phyloP scores from a whole-genome alignment of 37 sponge, comb jelly and placozoan genomes.

The Ianthella basta region DNA sequence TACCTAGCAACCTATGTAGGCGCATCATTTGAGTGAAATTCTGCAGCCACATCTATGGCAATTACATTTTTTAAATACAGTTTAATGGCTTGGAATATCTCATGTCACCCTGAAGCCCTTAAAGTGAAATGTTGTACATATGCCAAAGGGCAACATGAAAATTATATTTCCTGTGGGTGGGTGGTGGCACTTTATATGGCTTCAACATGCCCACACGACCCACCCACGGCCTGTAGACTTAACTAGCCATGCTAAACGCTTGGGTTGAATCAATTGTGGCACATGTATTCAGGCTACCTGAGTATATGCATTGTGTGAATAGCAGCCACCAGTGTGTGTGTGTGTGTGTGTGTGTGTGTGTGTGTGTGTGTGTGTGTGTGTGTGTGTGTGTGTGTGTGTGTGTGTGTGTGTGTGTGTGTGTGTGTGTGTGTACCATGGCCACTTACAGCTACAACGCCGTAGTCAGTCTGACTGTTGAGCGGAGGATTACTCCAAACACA shows the following conservation, averaged over 20 bases:
- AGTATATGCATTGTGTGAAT: not conserved
- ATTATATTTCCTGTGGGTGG: too few relatives aligned
- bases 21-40: too few relatives aligned
- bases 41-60: too few relatives aligned
- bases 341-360: slow-evolving; percentile 15
- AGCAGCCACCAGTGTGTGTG: not conserved
- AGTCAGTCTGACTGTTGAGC: slow-evolving; percentile 46
- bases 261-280: not conserved
- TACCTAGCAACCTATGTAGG: too few relatives aligned
- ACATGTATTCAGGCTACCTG: not conserved
- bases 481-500: slow-evolving; percentile 42
- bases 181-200: too few relatives aligned
- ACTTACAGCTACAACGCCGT: slow-evolving; percentile 66
- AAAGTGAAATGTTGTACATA: too few relatives aligned
- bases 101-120: too few relatives aligned
- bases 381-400: slow-evolving; percentile 16
- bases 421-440: not conserved
- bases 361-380: slow-evolving; percentile 23
- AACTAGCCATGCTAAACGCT: not conserved
- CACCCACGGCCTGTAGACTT: too few relatives aligned
- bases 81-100: too few relatives aligned
- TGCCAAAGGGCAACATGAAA: too few relatives aligned
- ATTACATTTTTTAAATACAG: too few relatives aligned
- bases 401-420: slow-evolving; percentile 11
- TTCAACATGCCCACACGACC: too few relatives aligned